These are phyloP conservation scores for Eurystomus glaucurus DNA, from an alignment of 2,797 vertebrate species.

Conservation along the genomic window DNA sequence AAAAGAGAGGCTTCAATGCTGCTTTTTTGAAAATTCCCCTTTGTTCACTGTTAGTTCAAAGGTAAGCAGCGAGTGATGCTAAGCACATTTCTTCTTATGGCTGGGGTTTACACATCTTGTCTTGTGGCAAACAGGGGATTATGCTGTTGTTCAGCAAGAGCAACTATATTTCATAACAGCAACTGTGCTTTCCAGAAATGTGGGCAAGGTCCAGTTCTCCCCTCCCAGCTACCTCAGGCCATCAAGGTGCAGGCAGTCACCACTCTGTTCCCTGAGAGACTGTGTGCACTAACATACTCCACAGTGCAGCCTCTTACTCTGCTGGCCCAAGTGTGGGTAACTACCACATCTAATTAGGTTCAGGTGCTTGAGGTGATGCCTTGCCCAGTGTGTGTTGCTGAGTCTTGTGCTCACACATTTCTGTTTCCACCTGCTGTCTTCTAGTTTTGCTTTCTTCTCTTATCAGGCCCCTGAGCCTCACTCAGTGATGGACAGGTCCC, in stretches of 20 bases:
- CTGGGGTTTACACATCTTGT: background rate
- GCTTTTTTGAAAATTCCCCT: background rate
- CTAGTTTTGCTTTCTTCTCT: background rate
- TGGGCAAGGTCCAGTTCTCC: background rate
- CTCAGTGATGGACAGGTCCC: background rate
- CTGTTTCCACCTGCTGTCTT: background rate
- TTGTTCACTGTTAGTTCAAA: background rate
- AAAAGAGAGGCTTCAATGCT: background rate
- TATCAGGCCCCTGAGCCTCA: background rate
- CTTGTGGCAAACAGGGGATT: background rate
- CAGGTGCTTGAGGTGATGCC: fast-evolving
- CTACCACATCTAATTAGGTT: background rate
- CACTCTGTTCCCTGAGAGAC: fast-evolving
- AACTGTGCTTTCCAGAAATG: background rate
- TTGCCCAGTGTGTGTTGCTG: background rate
- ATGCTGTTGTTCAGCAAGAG: background rate
- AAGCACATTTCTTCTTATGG: background rate
- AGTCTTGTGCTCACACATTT: background rate
- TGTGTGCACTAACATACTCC: fast-evolving
- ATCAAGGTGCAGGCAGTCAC: background rate
- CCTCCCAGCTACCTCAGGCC: background rate
- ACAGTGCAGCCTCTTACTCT: background rate
- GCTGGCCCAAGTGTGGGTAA: background rate
- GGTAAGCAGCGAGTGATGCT: background rate
- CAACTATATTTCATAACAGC: background rate